Base-by-base conservation (phyloP, 2,797 vertebrate species). In the Pipistrellus nathusii region DNA sequence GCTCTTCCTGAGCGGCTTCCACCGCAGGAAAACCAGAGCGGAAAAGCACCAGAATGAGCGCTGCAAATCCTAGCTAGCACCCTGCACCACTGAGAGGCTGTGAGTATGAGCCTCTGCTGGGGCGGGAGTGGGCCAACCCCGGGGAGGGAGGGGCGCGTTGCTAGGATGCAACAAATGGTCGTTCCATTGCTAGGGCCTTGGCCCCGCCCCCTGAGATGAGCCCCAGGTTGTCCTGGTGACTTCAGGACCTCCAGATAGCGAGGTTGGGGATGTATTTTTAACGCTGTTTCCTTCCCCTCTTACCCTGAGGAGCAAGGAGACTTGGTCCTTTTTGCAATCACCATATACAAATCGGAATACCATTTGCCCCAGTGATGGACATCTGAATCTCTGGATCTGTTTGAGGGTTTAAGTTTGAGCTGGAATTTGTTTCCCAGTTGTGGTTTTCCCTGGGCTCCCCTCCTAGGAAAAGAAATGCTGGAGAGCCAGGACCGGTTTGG, bases 141-240 rank as follows among this genome's bases (percentile, higher is more conserved):
- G 27, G 0, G 8, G 8, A 8, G 41, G 23, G 82, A 30, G 18
- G 3, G 15, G 38, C 18, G 14, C 10, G 94, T 59, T 73, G 93
- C 95, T 62, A 71, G 35, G 94, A 91, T 12, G 73, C 97, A 14
- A 90, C 89, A 76, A 76, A 83, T 81, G 8, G 59, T 85, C 0
- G 1, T 77, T 21, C 6, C 18, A 97, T 97, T 97, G 93, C 98
- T 96, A 95, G 17, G 55, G 14, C 21, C 38, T 64, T 0, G 68
- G 87, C 62, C 53, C 76, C 41, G 35, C 90, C 95, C 27, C 23
- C 13, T 71, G 6, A 15, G 20, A 7, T 12, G 48, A 32, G 32
- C 20, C 12, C 2, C n/a, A 3, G 9, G 20, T 53, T 7, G 18
- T 13, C 10, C 20, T 0, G 6, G 21, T 21, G n/a, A 38, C 25